Conservation (phyloP, 2,113 vertebrate species). For the Calonectris borealis region DNA sequence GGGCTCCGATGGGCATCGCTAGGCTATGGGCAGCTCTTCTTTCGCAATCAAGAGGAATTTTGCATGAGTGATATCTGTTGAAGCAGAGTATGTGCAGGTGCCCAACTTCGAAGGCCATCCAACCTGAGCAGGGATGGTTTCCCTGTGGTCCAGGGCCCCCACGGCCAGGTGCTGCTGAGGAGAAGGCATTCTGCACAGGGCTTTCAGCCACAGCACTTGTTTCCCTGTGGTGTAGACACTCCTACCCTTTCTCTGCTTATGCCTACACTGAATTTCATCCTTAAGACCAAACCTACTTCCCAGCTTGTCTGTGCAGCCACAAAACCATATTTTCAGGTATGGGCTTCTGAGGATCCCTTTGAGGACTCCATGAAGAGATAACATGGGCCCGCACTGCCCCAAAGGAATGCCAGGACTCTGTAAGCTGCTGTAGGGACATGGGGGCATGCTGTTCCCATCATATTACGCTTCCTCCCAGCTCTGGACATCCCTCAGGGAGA, state of each 20-base stretch:
- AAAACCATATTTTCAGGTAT: background rate
- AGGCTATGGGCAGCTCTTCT: background rate
- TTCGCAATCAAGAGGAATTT: background rate
- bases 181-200: background rate
- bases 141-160: background rate
- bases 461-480: background rate
- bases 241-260: background rate
- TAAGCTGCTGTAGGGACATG: accelerated
- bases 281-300: background rate
- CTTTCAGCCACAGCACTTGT: background rate
- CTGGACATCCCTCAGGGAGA: background rate
- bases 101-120: background rate
- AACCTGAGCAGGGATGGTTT: background rate
- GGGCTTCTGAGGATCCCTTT: background rate
- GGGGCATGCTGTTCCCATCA: background rate
- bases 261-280: background rate
- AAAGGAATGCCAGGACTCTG: background rate
- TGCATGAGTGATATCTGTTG: background rate
- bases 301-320: background rate
- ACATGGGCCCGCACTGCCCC: background rate
- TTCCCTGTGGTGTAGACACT: background rate
- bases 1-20: accelerated
- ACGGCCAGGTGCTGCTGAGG: background rate
- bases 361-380: background rate
- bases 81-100: background rate